phyloP scores from a whole-genome alignment of 2,888 invertebrate genomes.

The Dione vanillae region DNA sequence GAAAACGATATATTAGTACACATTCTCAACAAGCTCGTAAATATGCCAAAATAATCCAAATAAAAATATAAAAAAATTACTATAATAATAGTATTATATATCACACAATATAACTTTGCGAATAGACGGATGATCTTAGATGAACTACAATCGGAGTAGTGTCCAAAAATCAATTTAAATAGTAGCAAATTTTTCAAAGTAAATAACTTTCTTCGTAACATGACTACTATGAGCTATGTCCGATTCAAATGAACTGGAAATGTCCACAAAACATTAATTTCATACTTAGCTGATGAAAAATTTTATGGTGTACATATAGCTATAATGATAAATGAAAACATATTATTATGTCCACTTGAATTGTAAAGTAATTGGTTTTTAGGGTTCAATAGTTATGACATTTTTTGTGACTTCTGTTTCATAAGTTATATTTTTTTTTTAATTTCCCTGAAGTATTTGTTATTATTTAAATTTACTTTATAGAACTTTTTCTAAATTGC shows the following conservation, averaged over 20 bases:
- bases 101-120: not conserved
- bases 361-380: slow-evolving; percentile 1
- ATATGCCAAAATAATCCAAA: not conserved
- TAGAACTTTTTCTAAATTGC: no score
- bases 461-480: no score
- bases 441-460: no score
- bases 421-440: no score
- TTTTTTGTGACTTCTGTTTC: no score
- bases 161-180: slow-evolving; percentile 5
- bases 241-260: not conserved
- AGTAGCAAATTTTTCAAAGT: not conserved
- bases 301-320: not conserved
- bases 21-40: not conserved
- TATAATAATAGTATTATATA: not conserved
- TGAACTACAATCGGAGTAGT: not conserved
- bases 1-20: not conserved
- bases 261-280: not conserved
- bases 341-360: not conserved
- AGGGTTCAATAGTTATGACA: not conserved
- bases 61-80: not conserved
- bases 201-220: not conserved
- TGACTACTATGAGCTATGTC: not conserved
- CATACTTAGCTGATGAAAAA: slow-evolving; percentile 1
- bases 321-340: not conserved
- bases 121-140: not conserved